Percentiles rank a stretch among this genome's conserved stretches.
These are phyloP conservation scores for Colinus virginianus DNA, from an alignment of 2,113 vertebrate genomes.

Conservation along the genomic window DNA sequence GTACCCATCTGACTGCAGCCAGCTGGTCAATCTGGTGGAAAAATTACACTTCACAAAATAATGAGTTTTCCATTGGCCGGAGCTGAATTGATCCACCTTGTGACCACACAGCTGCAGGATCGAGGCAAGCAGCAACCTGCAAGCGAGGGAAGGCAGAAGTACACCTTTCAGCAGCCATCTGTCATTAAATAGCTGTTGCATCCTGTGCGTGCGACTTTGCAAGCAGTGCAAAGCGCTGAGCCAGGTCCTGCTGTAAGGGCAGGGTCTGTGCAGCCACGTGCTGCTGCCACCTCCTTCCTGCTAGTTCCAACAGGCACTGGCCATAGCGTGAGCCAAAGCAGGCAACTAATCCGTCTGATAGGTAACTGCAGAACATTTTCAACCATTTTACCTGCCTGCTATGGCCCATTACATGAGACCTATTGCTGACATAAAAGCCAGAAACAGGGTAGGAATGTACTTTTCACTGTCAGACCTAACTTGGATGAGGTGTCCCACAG, in stretches of 20 bases:
- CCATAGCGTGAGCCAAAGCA: neutral
- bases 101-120: neutral
- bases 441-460: neutral
- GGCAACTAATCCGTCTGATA: neutral
- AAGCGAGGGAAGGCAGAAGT: conserved; percentile 1
- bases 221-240: fast-evolving
- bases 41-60: conserved; percentile 43
- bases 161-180: neutral
- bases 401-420: fast-evolving
- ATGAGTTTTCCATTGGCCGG: conserved; percentile 24
- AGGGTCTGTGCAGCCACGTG: neutral
- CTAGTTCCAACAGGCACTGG: neutral
- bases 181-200: neutral
- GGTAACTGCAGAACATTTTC: neutral
- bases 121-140: neutral
- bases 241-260: neutral
- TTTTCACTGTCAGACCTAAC: neutral
- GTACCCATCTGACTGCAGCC: neutral
- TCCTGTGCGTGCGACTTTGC: neutral
- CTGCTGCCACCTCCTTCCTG: neutral
- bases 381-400: neutral
- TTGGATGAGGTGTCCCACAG: neutral
- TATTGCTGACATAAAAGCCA: neutral
- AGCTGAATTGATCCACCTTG: conserved; percentile 27
- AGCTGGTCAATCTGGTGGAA: neutral